Conservation (phyloP, 2,888 invertebrate genomes). For the Leistus spinibarbis region DNA sequence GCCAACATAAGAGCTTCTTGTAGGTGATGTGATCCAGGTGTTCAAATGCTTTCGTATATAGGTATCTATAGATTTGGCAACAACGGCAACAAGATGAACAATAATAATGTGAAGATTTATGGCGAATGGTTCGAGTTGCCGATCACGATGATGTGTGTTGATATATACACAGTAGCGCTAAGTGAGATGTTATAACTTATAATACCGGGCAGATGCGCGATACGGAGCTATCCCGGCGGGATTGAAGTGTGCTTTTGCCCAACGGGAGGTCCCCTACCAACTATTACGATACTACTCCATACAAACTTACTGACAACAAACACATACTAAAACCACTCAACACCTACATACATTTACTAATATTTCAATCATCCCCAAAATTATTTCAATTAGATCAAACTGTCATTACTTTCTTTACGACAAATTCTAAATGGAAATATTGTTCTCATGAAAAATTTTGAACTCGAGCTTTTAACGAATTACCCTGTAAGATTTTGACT, state of each 20-base stretch:
- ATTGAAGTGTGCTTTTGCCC: constrained; percentile 9
- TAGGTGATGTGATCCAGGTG: constrained; percentile 10
- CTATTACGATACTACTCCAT: background rate
- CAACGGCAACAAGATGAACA: background rate
- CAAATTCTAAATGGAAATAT: too few relatives aligned
- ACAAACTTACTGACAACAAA: background rate
- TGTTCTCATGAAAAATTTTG: too few relatives aligned
- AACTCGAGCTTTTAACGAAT: too few relatives aligned
- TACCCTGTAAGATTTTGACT: too few relatives aligned
- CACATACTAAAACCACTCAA: background rate
- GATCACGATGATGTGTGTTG: constrained; percentile 16
- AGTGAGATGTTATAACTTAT: constrained; percentile 9
- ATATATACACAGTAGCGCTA: constrained; percentile 15
- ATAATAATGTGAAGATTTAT: constrained; percentile 28
- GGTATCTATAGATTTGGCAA: constrained; percentile 8
- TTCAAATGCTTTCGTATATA: constrained; percentile 10
- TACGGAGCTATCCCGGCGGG: background rate
- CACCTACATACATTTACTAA: background rate
- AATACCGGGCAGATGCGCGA: constrained; percentile 18
- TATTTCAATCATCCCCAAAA: background rate
- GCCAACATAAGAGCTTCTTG: background rate
- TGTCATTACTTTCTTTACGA: background rate
- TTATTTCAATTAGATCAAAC: background rate
- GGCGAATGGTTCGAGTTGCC: constrained; percentile 10
- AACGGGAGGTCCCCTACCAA: background rate